Evolutionary conservation across 2,888 invertebrate genomes (phyloP).

Genomic region (Rhorus exstirpatorius): DNA sequence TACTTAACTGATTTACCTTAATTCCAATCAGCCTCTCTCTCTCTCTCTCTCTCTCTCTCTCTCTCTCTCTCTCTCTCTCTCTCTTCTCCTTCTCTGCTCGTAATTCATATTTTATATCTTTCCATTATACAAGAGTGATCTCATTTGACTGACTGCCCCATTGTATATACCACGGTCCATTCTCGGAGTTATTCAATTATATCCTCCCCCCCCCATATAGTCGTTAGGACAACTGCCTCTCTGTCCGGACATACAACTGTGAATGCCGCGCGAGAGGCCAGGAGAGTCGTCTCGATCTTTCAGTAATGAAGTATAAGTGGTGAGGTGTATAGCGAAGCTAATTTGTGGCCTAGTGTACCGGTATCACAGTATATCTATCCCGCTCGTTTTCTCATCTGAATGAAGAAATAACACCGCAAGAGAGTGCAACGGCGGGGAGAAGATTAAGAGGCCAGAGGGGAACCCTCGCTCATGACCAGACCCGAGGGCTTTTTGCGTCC

Average conservation of each 20-base stretch:
- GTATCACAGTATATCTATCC: background rate
- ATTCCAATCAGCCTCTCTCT: background rate
- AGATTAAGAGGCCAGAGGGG: constrained; percentile 76
- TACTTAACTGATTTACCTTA: background rate
- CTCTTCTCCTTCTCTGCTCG: constrained; percentile 11
- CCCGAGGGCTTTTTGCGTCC: constrained; percentile 52
- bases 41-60: constrained; percentile 4
- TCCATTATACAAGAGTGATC: constrained; percentile 38
- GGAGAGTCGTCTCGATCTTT: constrained; percentile 18
- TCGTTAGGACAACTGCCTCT: constrained; percentile 52
- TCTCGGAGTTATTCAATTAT: constrained; percentile 61
- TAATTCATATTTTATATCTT: constrained; percentile 55
- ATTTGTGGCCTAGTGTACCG: background rate
- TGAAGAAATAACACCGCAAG: constrained; percentile 79
- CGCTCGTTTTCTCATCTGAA: constrained; percentile 65
- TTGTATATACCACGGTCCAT: constrained; percentile 22
- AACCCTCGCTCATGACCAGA: constrained; percentile 66
- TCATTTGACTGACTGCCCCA: constrained; percentile 29
- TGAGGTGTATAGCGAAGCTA: constrained; percentile 36
- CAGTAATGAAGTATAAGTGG: constrained; percentile 59
- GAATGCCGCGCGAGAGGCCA: background rate
- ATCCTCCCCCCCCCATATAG: constrained; percentile 13
- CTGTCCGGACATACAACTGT: constrained; percentile 24
- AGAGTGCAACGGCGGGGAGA: constrained; percentile 73
- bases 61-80: background rate